These are phyloP conservation scores for Peromyscus melanophrys DNA, from an alignment of 2,797 vertebrate species.

Conservation along the genomic window DNA sequence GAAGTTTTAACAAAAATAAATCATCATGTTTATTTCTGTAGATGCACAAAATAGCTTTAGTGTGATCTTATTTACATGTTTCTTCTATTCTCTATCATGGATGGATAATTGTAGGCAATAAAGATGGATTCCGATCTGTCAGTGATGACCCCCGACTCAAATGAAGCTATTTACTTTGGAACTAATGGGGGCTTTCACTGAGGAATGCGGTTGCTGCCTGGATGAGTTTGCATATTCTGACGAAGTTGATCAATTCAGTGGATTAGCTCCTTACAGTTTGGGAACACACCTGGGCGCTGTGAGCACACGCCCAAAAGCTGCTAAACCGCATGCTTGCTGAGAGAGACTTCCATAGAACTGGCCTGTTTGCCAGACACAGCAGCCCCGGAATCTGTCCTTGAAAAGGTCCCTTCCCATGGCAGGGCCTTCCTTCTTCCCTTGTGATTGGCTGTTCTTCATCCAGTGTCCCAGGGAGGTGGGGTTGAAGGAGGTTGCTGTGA, in stretches of 20 bases:
- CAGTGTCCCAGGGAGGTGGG: background rate
- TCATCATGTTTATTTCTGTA: background rate
- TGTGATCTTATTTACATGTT: background rate
- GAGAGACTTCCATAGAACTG: background rate
- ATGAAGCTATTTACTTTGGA: background rate
- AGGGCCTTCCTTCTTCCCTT: no score
- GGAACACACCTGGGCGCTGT: background rate
- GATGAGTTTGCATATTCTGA: background rate
- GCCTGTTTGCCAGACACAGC: background rate
- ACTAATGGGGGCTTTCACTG: background rate
- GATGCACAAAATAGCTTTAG: background rate
- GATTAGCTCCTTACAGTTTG: background rate
- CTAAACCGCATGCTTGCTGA: background rate
- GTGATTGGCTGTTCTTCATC: background rate
- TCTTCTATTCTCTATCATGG: conserved; percentile 24
- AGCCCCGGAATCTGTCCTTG: background rate
- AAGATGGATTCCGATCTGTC: conserved; percentile 15
- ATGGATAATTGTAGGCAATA: background rate
- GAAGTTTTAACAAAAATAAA: background rate
- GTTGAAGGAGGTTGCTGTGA: background rate
- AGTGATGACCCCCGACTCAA: background rate
- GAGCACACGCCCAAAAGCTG: background rate
- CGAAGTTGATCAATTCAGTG: background rate
- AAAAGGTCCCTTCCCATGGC: background rate
- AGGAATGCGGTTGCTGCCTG: background rate